These are phyloP conservation scores for Leguminivora glycinivorella DNA, from an alignment of 1,140 invertebrate genomes.

Conservation along the genomic window DNA sequence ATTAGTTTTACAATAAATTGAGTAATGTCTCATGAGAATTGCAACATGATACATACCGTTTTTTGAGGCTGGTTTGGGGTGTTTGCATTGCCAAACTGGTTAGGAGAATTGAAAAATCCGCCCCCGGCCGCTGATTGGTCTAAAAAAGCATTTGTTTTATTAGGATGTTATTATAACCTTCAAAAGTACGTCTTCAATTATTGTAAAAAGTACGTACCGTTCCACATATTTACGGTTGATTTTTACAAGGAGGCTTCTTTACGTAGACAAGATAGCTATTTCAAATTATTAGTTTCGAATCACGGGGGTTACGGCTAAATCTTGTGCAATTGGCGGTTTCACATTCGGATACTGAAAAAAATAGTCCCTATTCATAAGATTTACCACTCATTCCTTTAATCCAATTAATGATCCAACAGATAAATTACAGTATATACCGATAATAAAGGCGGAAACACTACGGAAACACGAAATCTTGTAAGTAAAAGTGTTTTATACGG, in stretches of 20 bases:
- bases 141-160: conserved; percentile 44
- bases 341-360: background rate
- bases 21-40: no score
- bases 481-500: background rate
- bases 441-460: background rate
- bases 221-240: conserved; percentile 51
- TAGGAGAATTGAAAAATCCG: conserved; percentile 72
- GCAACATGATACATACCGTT: conserved; percentile 58
- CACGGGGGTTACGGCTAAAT: background rate
- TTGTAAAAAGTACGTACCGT: conserved; percentile 43
- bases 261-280: background rate
- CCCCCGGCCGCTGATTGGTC: conserved; percentile 72
- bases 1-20: background rate
- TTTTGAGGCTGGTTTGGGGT: conserved; percentile 72
- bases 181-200: conserved; percentile 1
- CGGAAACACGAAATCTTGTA: background rate
- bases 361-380: background rate
- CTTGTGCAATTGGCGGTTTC: background rate
- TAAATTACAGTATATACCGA: background rate
- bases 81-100: conserved; percentile 70
- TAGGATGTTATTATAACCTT: conserved; percentile 11
- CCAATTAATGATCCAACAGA: background rate
- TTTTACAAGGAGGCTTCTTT: background rate
- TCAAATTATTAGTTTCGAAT: background rate
- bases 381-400: background rate